Conservation (phyloP, 2,888 invertebrate species). For the Nemotelus pantherinus region DNA sequence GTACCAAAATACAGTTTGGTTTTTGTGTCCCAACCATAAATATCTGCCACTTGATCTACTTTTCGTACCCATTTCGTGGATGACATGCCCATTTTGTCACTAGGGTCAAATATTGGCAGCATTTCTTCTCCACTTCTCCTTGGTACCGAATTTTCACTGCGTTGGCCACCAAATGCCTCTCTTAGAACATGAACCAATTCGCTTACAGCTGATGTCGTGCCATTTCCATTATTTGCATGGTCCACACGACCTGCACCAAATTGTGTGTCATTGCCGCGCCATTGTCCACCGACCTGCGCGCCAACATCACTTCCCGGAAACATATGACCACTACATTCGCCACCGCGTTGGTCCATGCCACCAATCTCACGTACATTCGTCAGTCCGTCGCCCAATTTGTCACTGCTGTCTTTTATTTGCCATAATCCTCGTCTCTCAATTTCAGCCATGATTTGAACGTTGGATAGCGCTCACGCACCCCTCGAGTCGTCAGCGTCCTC, state of each 20-base stretch:
- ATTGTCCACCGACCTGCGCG: background rate
- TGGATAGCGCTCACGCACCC: background rate
- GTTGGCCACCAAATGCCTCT: background rate
- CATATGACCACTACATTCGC: background rate
- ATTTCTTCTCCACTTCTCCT: background rate
- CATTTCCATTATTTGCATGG: background rate
- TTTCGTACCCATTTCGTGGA: no score
- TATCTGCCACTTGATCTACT: no score
- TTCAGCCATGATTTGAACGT: background rate
- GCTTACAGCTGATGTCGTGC: background rate
- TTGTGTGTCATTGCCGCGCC: background rate
- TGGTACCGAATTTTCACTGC: background rate
- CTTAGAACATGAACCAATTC: background rate
- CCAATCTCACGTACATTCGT: background rate
- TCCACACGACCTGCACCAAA: background rate
- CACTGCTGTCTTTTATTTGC: background rate
- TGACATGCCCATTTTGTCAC: no score
- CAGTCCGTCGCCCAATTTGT: background rate
- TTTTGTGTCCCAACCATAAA: background rate
- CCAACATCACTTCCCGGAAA: background rate
- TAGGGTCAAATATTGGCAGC: background rate
- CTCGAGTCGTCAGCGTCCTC: background rate
- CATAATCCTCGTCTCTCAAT: background rate
- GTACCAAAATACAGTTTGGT: background rate
- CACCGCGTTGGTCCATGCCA: background rate